Evolutionary conservation across 2,888 invertebrate species (phyloP).

Genomic region (Drosophila limbata): DNA sequence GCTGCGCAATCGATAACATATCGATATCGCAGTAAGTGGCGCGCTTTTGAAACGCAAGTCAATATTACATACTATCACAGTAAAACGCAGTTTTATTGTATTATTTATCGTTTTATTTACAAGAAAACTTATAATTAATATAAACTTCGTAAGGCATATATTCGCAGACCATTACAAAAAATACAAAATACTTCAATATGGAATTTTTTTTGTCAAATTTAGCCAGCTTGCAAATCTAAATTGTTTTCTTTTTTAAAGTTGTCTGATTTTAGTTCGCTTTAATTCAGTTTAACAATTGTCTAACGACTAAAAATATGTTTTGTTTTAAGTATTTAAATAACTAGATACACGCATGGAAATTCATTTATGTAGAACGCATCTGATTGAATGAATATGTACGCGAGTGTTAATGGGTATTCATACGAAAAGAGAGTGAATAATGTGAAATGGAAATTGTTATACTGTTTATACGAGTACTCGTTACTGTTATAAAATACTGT

Average conservation of each 20-base stretch:
- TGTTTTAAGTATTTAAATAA: conserved; percentile 78
- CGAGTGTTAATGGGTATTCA: conserved; percentile 64
- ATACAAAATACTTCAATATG: conserved; percentile 50
- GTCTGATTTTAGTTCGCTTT: conserved; percentile 35
- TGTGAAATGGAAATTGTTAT: conserved; percentile 29
- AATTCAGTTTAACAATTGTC: conserved; percentile 79
- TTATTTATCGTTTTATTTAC: conserved; percentile 73
- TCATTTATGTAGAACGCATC: conserved; percentile 75
- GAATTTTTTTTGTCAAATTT: conserved; percentile 34
- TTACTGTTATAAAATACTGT: conserved; percentile 64
- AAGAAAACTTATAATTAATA: conserved; percentile 70
- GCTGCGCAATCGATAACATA: conserved; percentile 11
- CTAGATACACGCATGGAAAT: conserved; percentile 83
- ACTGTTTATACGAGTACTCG: conserved; percentile 15
- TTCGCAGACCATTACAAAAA: conserved; percentile 51
- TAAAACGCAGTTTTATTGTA: background rate
- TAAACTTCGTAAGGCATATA: conserved; percentile 59
- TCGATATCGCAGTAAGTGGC: conserved; percentile 18
- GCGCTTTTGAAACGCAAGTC: conserved; percentile 13
- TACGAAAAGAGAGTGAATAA: conserved; percentile 28
- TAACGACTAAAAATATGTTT: conserved; percentile 81
- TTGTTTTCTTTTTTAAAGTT: conserved; percentile 14
- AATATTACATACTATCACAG: background rate
- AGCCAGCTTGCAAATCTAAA: conserved; percentile 41
- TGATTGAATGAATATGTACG: conserved; percentile 72